phyloP scores from a whole-genome alignment of 92 coral and sea anemone species.

The Epizoanthus rinbou region DNA sequence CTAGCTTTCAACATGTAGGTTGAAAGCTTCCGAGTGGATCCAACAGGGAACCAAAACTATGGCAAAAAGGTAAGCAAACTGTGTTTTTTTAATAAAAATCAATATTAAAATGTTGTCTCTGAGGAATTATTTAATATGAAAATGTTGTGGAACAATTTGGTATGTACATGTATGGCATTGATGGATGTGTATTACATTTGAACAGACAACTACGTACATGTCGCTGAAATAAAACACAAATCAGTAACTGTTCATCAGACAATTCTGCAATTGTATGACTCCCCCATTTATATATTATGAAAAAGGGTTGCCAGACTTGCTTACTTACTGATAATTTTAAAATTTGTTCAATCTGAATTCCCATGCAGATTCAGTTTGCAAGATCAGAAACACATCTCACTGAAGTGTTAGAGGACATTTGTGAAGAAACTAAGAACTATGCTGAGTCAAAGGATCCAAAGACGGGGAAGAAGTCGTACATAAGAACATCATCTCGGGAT shows the following conservation, averaged over 20 bases:
- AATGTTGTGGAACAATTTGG: no score
- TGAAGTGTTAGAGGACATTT: constrained; percentile 84
- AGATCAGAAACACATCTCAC: constrained; percentile 95
- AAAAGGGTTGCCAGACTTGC: neutral
- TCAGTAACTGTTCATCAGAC: no score
- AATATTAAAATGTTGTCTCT: neutral
- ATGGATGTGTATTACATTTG: no score
- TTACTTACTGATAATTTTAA: neutral
- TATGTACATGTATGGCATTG: no score
- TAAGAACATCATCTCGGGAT: constrained; percentile 89
- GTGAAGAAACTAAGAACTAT: constrained; percentile 90
- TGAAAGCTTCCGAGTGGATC: constrained; percentile 96
- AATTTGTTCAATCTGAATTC: neutral
- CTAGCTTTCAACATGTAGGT: constrained; percentile 53
- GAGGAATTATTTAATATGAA: no score
- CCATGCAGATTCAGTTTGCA: constrained; percentile 81
- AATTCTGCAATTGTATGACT: no score
- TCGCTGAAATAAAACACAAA: no score
- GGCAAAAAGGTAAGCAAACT: constrained; percentile 69
- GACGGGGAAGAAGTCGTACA: constrained; percentile 82
- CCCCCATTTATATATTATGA: no score
- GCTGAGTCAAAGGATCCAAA: constrained; percentile 90
- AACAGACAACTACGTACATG: no score
- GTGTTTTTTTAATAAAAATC: neutral
- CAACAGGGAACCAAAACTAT: constrained; percentile 87